A percentile compares a stretch with the other conserved stretches of the same genome.
Evolutionary conservation across 2,797 vertebrate species (phyloP).

Genomic region (Cercopithecus diana): DNA sequence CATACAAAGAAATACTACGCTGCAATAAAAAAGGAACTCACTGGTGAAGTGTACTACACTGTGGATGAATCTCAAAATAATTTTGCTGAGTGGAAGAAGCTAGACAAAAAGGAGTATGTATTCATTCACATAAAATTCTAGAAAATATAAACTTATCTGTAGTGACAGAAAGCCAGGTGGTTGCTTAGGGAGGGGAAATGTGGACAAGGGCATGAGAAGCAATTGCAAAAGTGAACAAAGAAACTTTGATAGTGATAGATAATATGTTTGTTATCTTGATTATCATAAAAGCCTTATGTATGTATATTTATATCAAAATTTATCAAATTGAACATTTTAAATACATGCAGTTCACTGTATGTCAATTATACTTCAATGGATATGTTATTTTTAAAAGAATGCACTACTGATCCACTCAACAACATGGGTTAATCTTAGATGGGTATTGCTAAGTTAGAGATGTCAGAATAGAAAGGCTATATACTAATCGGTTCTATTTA

Average conservation of each 20-base stretch:
- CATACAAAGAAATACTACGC: background rate
- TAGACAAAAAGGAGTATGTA: background rate
- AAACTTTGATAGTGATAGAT: background rate
- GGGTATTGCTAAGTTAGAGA: background rate
- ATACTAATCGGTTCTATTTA: background rate
- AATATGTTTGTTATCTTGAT: background rate
- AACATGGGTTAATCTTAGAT: background rate
- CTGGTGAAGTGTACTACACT: background rate
- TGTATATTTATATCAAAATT: background rate
- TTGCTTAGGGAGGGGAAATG: background rate
- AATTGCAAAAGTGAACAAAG: background rate
- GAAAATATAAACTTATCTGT: background rate
- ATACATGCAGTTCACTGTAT: background rate
- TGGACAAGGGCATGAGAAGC: background rate
- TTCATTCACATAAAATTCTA: background rate
- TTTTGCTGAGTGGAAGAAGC: background rate
- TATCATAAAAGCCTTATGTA: background rate
- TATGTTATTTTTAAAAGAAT: background rate
- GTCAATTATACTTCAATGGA: background rate
- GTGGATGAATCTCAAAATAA: background rate
- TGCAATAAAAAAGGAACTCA: background rate
- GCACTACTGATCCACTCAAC: background rate
- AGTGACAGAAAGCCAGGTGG: background rate
- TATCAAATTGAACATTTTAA: background rate
- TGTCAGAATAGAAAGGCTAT: background rate